Evolutionary conservation across 2,113 vertebrate species (phyloP).

Genomic region (Tragelaphus scriptus): DNA sequence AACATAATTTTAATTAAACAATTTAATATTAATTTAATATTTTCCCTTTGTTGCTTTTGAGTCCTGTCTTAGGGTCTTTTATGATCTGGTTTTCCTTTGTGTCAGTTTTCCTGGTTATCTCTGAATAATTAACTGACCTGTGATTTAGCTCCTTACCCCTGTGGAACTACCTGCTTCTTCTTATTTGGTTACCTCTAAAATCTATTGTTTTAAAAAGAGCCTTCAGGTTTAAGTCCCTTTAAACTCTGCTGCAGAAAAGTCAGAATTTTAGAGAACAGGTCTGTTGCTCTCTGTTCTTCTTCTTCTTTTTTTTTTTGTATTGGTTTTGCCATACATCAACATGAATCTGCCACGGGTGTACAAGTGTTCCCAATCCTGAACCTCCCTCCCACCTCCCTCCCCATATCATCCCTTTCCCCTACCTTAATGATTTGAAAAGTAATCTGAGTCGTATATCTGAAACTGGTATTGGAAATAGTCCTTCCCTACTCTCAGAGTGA

Average conservation of each 20-base stretch:
- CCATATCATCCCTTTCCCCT: too few relatives aligned
- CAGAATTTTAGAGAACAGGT: neutral
- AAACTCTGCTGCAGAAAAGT: neutral
- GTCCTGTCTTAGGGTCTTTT: neutral
- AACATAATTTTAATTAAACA: neutral
- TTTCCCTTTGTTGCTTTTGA: neutral
- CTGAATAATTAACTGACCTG: neutral
- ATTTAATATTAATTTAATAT: neutral
- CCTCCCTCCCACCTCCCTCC: too few relatives aligned
- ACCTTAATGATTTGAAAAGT: neutral
- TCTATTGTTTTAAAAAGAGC: neutral
- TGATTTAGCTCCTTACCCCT: neutral
- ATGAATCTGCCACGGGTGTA: too few relatives aligned
- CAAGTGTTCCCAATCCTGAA: too few relatives aligned
- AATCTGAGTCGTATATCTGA: neutral
- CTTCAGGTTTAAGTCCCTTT: neutral
- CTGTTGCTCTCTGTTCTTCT: neutral
- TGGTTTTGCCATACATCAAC: too few relatives aligned
- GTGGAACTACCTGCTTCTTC: neutral
- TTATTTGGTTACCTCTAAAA: neutral
- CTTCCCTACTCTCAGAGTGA: neutral
- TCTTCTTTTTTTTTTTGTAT: too few relatives aligned
- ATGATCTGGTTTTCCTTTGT: neutral
- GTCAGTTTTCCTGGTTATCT: neutral
- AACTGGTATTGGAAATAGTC: neutral